Conservation (phyloP, 2,113 vertebrate species). For the Mus spicilegus region DNA sequence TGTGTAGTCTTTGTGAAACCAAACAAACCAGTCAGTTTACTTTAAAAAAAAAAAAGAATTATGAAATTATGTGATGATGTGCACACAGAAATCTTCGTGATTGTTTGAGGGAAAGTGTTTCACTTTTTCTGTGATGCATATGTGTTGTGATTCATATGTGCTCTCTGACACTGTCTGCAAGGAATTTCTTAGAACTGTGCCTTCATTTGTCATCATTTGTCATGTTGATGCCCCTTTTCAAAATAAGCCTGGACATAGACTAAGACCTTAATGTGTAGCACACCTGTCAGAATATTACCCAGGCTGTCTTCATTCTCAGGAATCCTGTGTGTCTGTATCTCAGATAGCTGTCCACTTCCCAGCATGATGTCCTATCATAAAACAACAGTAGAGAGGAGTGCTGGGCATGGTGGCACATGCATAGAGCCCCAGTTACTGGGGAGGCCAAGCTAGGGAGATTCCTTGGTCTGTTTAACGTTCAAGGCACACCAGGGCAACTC, state of each 20-base stretch:
- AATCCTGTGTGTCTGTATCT: background rate
- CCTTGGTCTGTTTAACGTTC: background rate
- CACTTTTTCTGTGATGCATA: constrained; percentile 41
- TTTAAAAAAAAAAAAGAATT: constrained; percentile 65
- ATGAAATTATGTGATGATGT: constrained; percentile 66
- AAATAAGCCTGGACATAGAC: constrained; percentile 56
- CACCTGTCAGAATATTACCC: constrained; percentile 60
- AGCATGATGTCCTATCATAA: background rate
- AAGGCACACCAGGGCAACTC: background rate
- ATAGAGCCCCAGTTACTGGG: background rate
- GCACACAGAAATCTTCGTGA: background rate
- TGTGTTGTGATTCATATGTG: constrained; percentile 33
- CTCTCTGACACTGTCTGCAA: constrained; percentile 56
- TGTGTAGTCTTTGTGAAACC: background rate
- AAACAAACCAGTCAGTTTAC: constrained; percentile 55
- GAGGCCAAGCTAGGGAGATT: background rate
- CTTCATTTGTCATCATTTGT: constrained; percentile 73
- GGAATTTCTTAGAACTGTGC: constrained; percentile 63
- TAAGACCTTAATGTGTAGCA: constrained; percentile 49
- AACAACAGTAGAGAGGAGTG: constrained; percentile 6
- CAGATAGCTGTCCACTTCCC: constrained; percentile 19
- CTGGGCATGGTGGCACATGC: background rate
- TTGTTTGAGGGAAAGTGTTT: constrained; percentile 62
- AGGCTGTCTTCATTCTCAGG: background rate
- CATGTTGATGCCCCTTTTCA: constrained; percentile 52